These are phyloP conservation scores for Setophaga coronata DNA, from an alignment of 2,113 vertebrate genomes.

Conservation along the genomic window DNA sequence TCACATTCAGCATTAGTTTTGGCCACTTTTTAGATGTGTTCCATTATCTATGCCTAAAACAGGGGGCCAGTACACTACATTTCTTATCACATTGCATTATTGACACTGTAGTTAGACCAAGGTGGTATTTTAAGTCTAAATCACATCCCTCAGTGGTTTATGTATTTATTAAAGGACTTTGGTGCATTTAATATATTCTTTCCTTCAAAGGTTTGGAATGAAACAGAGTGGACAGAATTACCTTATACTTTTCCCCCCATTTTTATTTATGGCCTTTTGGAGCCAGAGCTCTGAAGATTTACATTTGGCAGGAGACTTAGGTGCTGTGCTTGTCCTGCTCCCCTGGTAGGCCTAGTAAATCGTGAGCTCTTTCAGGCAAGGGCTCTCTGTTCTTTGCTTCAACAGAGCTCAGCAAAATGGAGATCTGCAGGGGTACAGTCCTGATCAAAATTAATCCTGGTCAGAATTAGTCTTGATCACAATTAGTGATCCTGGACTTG, in stretches of 20 bases:
- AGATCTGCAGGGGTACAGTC: background rate
- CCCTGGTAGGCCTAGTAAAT: constrained; percentile 39
- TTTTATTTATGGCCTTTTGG: constrained; percentile 16
- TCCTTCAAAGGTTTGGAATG: background rate
- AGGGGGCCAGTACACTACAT: background rate
- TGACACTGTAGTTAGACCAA: background rate
- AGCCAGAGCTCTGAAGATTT: constrained; percentile 37
- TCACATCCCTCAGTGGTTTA: background rate
- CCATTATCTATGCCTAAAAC: background rate
- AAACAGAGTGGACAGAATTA: constrained; percentile 22
- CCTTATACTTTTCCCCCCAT: background rate
- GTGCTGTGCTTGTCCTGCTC: constrained; percentile 35
- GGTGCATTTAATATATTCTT: background rate
- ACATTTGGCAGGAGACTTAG: constrained; percentile 7
- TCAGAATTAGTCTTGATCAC: background rate
- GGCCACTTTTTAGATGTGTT: background rate
- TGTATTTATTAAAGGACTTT: background rate
- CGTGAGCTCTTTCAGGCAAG: background rate
- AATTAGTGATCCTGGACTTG: background rate
- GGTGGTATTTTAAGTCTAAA: background rate
- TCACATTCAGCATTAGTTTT: background rate
- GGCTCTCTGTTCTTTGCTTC: constrained; percentile 8
- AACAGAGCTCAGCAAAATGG: background rate
- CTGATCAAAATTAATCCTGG: background rate
- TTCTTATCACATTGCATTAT: background rate